phyloP scores from a whole-genome alignment of 2,113 vertebrate species.

The Sporophila hypoxantha region DNA sequence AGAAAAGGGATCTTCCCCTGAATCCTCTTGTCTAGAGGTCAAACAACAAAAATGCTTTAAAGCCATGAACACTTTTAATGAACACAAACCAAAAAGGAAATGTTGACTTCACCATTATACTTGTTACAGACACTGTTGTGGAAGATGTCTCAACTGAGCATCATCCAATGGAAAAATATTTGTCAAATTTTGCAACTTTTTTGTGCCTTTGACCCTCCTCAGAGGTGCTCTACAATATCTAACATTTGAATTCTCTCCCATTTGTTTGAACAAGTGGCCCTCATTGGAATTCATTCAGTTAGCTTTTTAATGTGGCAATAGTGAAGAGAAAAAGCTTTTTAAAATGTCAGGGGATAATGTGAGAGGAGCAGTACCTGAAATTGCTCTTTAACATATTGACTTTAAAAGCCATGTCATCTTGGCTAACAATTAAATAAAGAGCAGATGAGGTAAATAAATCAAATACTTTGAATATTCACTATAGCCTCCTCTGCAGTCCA shows the following conservation, averaged over 20 bases:
- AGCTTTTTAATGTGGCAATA: background rate
- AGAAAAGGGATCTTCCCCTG: background rate
- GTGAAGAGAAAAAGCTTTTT: background rate
- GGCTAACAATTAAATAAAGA: background rate
- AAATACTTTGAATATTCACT: background rate
- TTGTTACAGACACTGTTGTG: background rate
- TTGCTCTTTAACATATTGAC: background rate
- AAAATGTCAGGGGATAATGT: background rate
- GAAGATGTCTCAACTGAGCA: background rate
- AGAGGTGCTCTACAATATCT: background rate
- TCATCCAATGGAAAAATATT: background rate
- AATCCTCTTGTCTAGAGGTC: background rate
- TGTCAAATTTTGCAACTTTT: background rate
- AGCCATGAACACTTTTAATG: background rate
- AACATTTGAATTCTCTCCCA: background rate
- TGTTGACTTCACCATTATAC: background rate
- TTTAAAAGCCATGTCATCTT: background rate
- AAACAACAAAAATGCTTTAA: constrained; percentile 9
- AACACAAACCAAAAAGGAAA: background rate
- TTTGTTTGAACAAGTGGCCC: background rate
- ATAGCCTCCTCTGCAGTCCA: background rate
- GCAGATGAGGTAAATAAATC: background rate
- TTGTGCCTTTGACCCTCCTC: background rate
- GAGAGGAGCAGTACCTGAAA: background rate
- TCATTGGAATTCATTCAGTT: background rate